Conservation (phyloP, 2,113 vertebrate genomes). For the Chloropsis hardwickii region DNA sequence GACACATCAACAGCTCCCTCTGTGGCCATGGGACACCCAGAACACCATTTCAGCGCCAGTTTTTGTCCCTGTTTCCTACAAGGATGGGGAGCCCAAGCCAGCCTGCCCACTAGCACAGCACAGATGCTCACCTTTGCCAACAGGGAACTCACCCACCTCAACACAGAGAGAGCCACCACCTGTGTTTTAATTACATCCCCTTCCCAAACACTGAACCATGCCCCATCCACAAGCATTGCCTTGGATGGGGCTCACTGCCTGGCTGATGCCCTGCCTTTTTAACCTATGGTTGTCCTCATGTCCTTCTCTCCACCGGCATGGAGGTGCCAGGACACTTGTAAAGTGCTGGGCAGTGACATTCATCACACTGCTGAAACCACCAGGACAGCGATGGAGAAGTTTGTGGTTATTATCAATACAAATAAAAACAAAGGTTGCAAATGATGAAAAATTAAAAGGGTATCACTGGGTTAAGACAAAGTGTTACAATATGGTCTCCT, state of each 20-base stretch:
- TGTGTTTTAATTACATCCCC: background rate
- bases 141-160: background rate
- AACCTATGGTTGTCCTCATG: background rate
- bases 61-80: background rate
- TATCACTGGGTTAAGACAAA: background rate
- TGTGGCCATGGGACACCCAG: background rate
- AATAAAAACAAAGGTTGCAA: background rate
- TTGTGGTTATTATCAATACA: background rate
- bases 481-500: background rate
- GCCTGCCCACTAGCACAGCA: background rate
- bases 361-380: background rate
- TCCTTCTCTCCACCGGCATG: background rate
- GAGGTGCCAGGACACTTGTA: background rate
- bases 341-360: background rate
- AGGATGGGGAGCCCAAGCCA: fast-evolving
- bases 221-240: fast-evolving
- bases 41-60: background rate
- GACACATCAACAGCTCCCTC: background rate
- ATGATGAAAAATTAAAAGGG: background rate
- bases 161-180: fast-evolving
- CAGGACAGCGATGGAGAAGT: background rate
- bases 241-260: background rate
- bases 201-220: background rate
- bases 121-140: too few relatives aligned
- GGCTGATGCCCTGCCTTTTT: background rate